Evolutionary conservation across 2,797 vertebrate genomes (phyloP).

Genomic region (Holocentrus rufus): DNA sequence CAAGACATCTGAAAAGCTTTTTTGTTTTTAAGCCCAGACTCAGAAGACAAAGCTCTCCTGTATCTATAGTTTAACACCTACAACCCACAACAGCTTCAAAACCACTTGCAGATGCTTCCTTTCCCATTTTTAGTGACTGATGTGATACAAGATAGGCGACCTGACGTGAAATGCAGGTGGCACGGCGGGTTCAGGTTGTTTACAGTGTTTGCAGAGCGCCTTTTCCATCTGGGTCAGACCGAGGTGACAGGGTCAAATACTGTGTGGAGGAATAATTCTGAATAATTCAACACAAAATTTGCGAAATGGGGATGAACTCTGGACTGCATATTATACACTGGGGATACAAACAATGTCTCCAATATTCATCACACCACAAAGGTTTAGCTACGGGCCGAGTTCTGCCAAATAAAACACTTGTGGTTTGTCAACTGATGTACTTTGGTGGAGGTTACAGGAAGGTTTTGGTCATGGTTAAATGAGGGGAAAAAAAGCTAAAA

Average conservation of each 20-base stretch:
- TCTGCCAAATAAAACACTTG: too few relatives aligned
- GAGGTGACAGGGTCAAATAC: constrained; percentile 39
- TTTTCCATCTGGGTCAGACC: constrained; percentile 42
- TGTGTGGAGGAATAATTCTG: constrained; percentile 14
- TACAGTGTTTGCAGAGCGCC: constrained; percentile 37
- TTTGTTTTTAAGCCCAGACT: too few relatives aligned
- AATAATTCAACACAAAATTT: constrained; percentile 19
- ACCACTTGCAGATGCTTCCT: constrained; percentile 75
- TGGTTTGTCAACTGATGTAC: too few relatives aligned
- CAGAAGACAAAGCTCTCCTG: too few relatives aligned
- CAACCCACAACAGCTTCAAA: constrained; percentile 64
- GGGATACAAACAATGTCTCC: constrained; percentile 1
- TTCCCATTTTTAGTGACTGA: constrained; percentile 64
- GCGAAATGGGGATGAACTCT: constrained; percentile 18
- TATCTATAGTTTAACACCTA: not conserved
- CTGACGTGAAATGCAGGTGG: constrained; percentile 67
- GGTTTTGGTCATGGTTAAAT: too few relatives aligned
- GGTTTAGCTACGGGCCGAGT: too few relatives aligned
- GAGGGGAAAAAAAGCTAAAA: too few relatives aligned
- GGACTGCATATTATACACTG: not conserved
- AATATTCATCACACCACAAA: too few relatives aligned
- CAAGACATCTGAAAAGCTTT: too few relatives aligned
- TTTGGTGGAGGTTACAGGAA: too few relatives aligned
- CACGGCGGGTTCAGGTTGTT: constrained; percentile 52
- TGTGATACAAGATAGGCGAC: constrained; percentile 52